Evolutionary conservation across 2,888 invertebrate species (phyloP).

Genomic region (Scelioninae gen. 1): DNA sequence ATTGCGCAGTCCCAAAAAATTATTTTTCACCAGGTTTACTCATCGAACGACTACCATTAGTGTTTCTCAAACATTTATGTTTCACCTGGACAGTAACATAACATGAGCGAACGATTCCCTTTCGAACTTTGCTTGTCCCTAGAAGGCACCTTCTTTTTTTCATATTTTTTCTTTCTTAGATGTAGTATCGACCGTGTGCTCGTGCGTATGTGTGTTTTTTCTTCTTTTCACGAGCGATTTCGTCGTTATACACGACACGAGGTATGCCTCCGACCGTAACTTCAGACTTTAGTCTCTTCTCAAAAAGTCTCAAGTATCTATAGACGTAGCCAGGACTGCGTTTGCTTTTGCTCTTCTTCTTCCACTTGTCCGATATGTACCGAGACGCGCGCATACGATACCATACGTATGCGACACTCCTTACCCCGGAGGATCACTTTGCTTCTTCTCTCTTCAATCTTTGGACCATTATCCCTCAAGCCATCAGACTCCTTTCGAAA

Average conservation of each 20-base stretch:
- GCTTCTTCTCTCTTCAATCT: conserved; percentile 74
- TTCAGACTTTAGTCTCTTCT: conserved; percentile 64
- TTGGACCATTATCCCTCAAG: conserved; percentile 78
- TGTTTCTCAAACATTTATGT: conserved; percentile 64
- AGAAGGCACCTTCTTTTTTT: not conserved
- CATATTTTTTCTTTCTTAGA: no score
- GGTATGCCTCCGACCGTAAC: conserved; percentile 54
- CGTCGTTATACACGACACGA: conserved; percentile 54
- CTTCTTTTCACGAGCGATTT: conserved; percentile 54
- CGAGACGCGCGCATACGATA: conserved; percentile 70
- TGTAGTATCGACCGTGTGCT: no score
- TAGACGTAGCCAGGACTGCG: conserved; percentile 67
- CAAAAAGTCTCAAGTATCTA: conserved; percentile 70
- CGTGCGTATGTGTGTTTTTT: conserved; percentile 21
- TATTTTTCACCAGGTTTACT: conserved; percentile 31
- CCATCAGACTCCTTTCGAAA: conserved; percentile 72
- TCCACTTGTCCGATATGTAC: conserved; percentile 69
- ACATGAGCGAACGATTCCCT: conserved; percentile 41
- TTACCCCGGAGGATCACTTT: conserved; percentile 78
- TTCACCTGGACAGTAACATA: conserved; percentile 65
- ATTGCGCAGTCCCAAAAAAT: conserved; percentile 25
- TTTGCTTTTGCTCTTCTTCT: conserved; percentile 68
- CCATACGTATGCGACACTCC: conserved; percentile 75
- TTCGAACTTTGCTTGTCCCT: conserved; percentile 26
- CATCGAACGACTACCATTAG: conserved; percentile 40